A percentile compares a stretch with the other conserved stretches of the same genome.
Evolutionary conservation across 2,888 invertebrate species (phyloP).

Genomic region (Ecdyonurus torrentis): DNA sequence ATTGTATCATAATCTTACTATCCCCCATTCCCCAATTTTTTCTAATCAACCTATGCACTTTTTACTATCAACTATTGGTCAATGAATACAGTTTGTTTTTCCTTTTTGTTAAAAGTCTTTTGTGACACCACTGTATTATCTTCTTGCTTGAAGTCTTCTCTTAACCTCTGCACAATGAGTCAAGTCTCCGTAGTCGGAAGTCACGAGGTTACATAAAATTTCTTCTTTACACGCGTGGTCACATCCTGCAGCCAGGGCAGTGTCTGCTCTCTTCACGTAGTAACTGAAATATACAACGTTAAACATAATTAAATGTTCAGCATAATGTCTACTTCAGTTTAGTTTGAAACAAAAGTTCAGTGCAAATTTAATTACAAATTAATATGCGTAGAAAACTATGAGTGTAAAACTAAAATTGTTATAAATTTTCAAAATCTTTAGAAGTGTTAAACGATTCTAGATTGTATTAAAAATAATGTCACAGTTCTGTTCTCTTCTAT

Average conservation of each 20-base stretch:
- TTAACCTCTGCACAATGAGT: constrained; percentile 12
- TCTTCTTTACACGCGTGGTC: constrained; percentile 20
- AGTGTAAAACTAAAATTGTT: background rate
- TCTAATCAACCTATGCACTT: too few species aligned
- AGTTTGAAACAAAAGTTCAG: too few species aligned
- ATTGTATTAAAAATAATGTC: too few species aligned
- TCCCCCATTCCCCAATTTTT: too few species aligned
- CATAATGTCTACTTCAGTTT: too few species aligned
- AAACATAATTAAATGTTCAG: too few species aligned
- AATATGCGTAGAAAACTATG: background rate
- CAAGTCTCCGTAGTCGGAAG: constrained; percentile 14
- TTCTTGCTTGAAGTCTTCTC: constrained; percentile 6
- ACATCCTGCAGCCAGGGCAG: constrained; percentile 17
- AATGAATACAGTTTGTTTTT: background rate
- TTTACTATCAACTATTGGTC: too few species aligned
- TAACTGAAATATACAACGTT: constrained; percentile 13
- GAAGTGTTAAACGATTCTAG: too few species aligned
- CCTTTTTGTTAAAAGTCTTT: too few species aligned
- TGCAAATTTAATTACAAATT: too few species aligned
- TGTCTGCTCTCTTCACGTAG: constrained; percentile 19
- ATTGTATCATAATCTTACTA: too few species aligned
- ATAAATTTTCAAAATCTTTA: background rate
- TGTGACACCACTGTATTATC: background rate
- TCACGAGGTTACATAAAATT: constrained; percentile 20
- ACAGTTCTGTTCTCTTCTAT: too few species aligned